Evolutionary conservation across 2,888 invertebrate genomes (phyloP).

Genomic region (Pocota personata): DNA sequence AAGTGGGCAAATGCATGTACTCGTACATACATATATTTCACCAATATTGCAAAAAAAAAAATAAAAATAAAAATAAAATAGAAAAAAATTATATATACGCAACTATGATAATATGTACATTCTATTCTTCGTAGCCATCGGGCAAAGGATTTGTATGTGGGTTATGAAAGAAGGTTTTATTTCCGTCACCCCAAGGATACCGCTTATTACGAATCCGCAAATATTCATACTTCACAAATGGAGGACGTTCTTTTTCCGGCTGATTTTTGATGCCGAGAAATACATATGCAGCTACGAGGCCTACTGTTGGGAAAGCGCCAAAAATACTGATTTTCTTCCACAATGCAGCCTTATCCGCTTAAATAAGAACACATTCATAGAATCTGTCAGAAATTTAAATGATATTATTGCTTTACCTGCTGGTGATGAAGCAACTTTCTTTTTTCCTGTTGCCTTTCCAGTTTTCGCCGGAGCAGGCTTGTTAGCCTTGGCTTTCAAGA

Average conservation of each 20-base stretch:
- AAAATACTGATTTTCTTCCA: conserved; percentile 38
- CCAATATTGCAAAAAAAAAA: too few relatives aligned
- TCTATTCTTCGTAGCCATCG: conserved; percentile 77
- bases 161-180: conserved; percentile 75
- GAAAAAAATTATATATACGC: not conserved
- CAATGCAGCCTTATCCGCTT: not conserved
- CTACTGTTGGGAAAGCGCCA: conserved; percentile 36
- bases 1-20: too few relatives aligned
- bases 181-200: conserved; percentile 73
- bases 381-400: not conserved
- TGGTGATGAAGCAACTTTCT: not conserved
- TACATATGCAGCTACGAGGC: not conserved
- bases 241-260: conserved; percentile 65
- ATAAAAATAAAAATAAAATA: not conserved
- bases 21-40: too few relatives aligned
- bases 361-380: not conserved
- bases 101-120: too few relatives aligned
- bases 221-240: conserved; percentile 68
- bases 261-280: not conserved
- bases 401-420: not conserved
- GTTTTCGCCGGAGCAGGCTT: not conserved
- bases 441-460: too few relatives aligned
- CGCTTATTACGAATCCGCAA: conserved; percentile 75
- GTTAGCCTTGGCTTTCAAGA: not conserved
- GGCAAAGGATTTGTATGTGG: conserved; percentile 74